Percentiles rank a stretch among this genome's conserved stretches.
These are phyloP conservation scores for Scaptomyza hsui DNA, from an alignment of 1,140 invertebrate genomes.

Conservation along the genomic window DNA sequence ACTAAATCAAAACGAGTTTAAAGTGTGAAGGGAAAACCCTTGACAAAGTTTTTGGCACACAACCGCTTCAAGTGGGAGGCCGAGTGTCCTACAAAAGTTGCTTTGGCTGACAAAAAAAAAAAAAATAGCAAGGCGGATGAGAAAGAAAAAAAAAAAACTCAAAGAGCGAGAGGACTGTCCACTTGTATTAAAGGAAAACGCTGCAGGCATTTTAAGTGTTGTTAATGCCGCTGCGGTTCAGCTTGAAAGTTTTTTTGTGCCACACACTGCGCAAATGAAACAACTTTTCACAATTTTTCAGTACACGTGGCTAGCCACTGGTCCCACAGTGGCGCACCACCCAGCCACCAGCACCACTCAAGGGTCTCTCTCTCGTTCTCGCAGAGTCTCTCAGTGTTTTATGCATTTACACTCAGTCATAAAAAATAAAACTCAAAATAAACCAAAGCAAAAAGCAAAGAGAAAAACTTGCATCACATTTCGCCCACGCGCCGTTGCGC, in stretches of 20 bases:
- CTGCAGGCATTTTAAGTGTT: constrained; percentile 80
- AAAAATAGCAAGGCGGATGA: constrained; percentile 14
- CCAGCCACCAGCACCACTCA: constrained; percentile 11
- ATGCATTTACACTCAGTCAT: constrained; percentile 65
- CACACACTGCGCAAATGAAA: constrained; percentile 67
- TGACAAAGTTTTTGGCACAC: constrained; percentile 46
- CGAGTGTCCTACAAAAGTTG: constrained; percentile 53
- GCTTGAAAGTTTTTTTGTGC: constrained; percentile 60
- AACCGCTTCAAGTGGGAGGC: constrained; percentile 54
- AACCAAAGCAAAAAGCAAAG: constrained; percentile 28
- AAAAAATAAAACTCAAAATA: constrained; percentile 64
- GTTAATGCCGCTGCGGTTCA: constrained; percentile 70
- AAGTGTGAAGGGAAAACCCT: constrained; percentile 46
- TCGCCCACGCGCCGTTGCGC: constrained; percentile 63
- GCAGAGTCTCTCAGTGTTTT: constrained; percentile 36
- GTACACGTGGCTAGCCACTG: constrained; percentile 42
- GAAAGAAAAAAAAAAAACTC: constrained; percentile 25
- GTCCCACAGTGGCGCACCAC: constrained; percentile 24
- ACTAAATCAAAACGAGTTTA: constrained; percentile 71
- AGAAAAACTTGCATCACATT: constrained; percentile 64
- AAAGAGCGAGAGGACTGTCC: constrained; percentile 54
- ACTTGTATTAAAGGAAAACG: constrained; percentile 79
- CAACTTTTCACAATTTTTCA: constrained; percentile 63
- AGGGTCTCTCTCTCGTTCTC: constrained; percentile 15
- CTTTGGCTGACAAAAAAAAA: constrained; percentile 13